These are phyloP conservation scores for Hemithea aestivaria DNA, from an alignment of 2,888 invertebrate genomes.

Conservation along the genomic window DNA sequence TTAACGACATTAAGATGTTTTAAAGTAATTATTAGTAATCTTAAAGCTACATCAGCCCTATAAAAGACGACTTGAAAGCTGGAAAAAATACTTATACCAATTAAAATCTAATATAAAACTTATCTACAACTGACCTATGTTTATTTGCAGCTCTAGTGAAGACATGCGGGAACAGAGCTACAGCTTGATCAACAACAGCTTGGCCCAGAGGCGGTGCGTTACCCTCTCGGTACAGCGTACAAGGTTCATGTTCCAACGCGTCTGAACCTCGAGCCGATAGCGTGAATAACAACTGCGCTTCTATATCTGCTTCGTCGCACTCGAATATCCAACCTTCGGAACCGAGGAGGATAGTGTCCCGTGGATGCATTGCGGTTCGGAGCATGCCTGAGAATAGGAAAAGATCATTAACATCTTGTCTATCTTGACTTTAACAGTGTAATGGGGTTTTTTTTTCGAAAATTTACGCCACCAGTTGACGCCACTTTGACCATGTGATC, in stretches of 20 bases:
- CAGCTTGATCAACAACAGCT: slow-evolving; percentile 97
- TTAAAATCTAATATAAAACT: too few species aligned
- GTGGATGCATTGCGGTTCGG: slow-evolving; percentile 63
- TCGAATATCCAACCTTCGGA: slow-evolving; percentile 93
- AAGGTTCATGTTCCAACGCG: slow-evolving; percentile 97
- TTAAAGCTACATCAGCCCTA: too few species aligned
- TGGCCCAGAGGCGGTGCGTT: slow-evolving; percentile 91
- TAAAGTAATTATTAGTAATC: too few species aligned
- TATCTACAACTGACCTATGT: slow-evolving; percentile 88
- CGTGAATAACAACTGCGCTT: slow-evolving; percentile 89
- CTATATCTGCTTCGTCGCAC: slow-evolving; percentile 96
- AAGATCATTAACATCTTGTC: too few species aligned
- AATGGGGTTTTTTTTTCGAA: too few species aligned
- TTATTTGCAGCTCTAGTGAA: slow-evolving; percentile 97
- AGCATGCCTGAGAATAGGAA: slow-evolving; percentile 52
- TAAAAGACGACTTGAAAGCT: too few species aligned
- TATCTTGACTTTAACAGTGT: too few species aligned
- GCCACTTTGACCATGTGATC: too few species aligned
- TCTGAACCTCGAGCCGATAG: slow-evolving; percentile 97
- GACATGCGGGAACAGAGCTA: slow-evolving; percentile 94
- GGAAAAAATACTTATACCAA: too few species aligned
- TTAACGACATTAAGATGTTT: too few species aligned
- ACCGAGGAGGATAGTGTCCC: slow-evolving; percentile 90
- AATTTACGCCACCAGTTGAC: too few species aligned
- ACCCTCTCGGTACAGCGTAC: slow-evolving; percentile 88